These are phyloP conservation scores for Ploceus nigricollis DNA, from an alignment of 2,113 vertebrate genomes.

Conservation along the genomic window DNA sequence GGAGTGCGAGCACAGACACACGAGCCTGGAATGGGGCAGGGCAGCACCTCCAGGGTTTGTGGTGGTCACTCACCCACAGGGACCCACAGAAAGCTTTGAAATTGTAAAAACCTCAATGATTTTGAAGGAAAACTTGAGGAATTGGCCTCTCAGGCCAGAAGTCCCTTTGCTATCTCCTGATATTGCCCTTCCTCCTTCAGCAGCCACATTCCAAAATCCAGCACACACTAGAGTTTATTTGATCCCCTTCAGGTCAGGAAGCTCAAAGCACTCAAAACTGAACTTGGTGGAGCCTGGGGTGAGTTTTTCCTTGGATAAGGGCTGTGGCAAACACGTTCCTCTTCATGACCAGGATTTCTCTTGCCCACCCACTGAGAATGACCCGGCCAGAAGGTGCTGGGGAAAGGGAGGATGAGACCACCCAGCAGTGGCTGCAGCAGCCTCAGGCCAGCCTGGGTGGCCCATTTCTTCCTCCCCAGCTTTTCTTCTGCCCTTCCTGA, in stretches of 20 bases:
- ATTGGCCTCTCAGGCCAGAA: neutral
- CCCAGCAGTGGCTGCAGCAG: neutral
- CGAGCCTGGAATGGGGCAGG: neutral
- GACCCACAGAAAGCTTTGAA: neutral
- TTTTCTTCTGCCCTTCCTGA: neutral
- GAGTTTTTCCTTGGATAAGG: neutral
- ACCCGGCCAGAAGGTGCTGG: neutral
- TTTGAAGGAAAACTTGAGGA: neutral
- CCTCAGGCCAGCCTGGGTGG: neutral
- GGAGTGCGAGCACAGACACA: neutral
- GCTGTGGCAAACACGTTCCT: neutral
- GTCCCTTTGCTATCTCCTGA: rapidly evolving
- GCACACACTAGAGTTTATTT: rapidly evolving
- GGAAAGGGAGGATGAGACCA: neutral
- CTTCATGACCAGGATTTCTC: neutral
- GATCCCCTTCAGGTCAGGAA: neutral
- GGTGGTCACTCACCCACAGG: neutral
- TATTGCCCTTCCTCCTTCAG: neutral
- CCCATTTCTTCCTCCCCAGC: neutral
- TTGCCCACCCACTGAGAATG: neutral
- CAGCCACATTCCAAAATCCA: neutral
- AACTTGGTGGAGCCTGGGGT: neutral
- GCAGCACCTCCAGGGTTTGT: neutral
- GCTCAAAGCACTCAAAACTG: neutral
- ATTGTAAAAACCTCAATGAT: neutral